Evolutionary conservation across 1,140 invertebrate species (phyloP), one percentile per base, ranked within the genome.

Genomic region (Pectinophora gossypiella): DNA sequence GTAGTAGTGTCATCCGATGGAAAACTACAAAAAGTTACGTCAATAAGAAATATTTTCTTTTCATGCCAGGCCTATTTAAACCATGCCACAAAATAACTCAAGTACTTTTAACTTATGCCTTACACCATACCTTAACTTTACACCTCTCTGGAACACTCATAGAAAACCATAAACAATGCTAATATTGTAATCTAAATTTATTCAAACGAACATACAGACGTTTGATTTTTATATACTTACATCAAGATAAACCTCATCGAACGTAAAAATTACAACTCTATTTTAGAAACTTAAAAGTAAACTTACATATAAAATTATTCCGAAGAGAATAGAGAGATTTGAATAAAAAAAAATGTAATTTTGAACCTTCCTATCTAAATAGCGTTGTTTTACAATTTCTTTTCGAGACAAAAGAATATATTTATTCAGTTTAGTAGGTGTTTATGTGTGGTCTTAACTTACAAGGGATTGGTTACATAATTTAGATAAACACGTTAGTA

Each of bases 171-270:
- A 71, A 64, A 68, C 61, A 71, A 71, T 68, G 64, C 68, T 71
- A 71, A 71, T 71, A 71, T 65, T 61, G 57, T 64, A 58, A 71
- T 71, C 64, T 71, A 71, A 71, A 71, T 71, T 71, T 64, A 71
- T 63, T 58, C 54, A 47, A 48, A 70, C 61, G 55, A 51, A 50
- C 48, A 56, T 43, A 50, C 18, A 56, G 35, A 48, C 46, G 32
- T 54, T 56, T 32, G n/a, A n/a, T n/a, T n/a, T n/a, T n/a, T n/a
- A n/a, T n/a, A n/a, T n/a, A n/a, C n/a, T n/a, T 32, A 32, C 27
- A 32, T 32, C 27, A 32, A 32, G 7, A 9, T 32, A 3, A 32
- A 32, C 2, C 9, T 32, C n/a, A 32, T 9, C 2, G n/a, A 32
- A 32, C 27, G n/a, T n/a, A 2, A 32, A 32, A n/a, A 32, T 32